Evolutionary conservation across 2,888 invertebrate genomes (phyloP).

Genomic region (Cancer borealis): DNA sequence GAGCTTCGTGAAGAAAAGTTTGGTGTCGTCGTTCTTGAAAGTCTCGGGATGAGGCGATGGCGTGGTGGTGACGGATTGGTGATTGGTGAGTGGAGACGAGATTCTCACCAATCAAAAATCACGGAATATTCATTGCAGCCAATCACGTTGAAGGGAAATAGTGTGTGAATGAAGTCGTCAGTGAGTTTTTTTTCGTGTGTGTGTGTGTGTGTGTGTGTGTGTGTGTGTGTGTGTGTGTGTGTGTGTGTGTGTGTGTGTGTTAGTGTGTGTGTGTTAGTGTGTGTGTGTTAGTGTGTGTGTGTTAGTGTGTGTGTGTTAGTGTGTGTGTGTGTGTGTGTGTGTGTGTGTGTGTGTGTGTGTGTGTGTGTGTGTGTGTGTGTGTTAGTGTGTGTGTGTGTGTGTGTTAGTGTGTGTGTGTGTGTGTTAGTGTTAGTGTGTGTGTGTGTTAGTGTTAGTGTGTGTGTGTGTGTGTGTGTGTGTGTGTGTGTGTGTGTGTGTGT

Average conservation of each 20-base stretch:
- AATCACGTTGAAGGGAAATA: not conserved
- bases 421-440: not conserved
- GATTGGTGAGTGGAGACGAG: not conserved
- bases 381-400: no score
- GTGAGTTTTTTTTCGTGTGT: not conserved
- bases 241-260: not conserved
- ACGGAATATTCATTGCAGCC: conserved; percentile 8
- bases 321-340: not conserved
- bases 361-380: not conserved
- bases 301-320: not conserved
- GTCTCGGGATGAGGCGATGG: no score
- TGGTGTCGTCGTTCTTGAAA: not conserved
- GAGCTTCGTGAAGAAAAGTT: not conserved
- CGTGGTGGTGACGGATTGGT: not conserved
- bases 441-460: not conserved
- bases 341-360: not conserved
- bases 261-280: not conserved
- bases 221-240: not conserved
- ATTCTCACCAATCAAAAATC: not conserved
- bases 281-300: not conserved
- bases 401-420: not conserved
- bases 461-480: not conserved
- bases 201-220: not conserved
- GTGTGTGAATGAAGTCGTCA: conserved; percentile 24
- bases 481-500: not conserved